Evolutionary conservation across 2,888 invertebrate species (phyloP).

Genomic region (Strigamia transsilvanica): DNA sequence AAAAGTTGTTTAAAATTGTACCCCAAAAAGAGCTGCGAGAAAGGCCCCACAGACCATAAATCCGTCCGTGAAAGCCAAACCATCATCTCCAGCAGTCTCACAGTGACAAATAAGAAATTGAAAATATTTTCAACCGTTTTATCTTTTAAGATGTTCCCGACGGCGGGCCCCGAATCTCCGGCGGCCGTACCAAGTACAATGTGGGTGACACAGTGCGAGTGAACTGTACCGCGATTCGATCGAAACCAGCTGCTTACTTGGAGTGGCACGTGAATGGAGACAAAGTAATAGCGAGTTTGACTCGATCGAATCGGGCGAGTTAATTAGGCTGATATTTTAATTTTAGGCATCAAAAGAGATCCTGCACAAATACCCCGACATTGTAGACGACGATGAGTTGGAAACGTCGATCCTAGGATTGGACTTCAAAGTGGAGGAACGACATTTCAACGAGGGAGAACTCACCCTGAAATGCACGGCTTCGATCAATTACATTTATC

Average conservation of each 20-base stretch:
- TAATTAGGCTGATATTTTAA: not conserved
- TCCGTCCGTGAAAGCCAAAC: no score
- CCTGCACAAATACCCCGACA: conserved; percentile 63
- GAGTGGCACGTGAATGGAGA: conserved; percentile 54
- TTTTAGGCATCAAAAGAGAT: conserved; percentile 68
- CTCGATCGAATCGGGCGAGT: not conserved
- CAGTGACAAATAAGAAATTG: not conserved
- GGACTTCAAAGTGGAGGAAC: conserved; percentile 80
- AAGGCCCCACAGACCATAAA: no score
- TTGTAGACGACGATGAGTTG: conserved; percentile 72
- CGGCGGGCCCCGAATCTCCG: conserved; percentile 50
- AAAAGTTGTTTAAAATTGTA: no score
- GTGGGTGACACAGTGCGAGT: conserved; percentile 51
- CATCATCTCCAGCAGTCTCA: no score
- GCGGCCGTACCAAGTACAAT: conserved; percentile 36
- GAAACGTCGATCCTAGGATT: conserved; percentile 80
- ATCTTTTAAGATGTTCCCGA: conserved; percentile 50
- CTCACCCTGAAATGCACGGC: conserved; percentile 89
- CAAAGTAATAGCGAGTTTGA: conserved; percentile 25
- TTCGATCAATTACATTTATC: conserved; percentile 85
- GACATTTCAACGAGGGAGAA: conserved; percentile 82
- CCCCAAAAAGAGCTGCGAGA: no score
- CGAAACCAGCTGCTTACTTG: conserved; percentile 52
- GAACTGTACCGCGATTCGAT: conserved; percentile 52
- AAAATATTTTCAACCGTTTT: not conserved